Conservation (phyloP, 2,888 invertebrate genomes). For the Microctonus hyperodae region DNA sequence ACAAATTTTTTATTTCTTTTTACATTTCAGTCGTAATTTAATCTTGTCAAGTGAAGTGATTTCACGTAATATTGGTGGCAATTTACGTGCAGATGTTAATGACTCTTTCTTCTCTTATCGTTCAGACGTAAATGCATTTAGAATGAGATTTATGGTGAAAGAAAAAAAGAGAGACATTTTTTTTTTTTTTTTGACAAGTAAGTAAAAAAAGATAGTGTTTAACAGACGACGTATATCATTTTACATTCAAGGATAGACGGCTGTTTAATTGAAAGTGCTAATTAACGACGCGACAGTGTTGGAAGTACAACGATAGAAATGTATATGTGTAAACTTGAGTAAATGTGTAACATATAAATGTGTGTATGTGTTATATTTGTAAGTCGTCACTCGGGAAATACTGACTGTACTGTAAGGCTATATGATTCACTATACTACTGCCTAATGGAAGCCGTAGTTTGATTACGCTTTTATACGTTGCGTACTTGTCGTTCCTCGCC, state of each 20-base stretch:
- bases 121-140: constrained; percentile 2
- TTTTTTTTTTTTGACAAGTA: background rate
- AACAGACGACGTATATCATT: constrained; percentile 1
- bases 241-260: background rate
- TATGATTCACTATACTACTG: constrained; percentile 7
- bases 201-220: constrained; percentile 5
- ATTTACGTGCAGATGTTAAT: background rate
- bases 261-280: constrained; percentile 27
- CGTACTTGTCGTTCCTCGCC: constrained; percentile 27
- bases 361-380: too few relatives aligned
- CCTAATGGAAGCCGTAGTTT: constrained; percentile 33
- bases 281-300: constrained; percentile 8
- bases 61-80: background rate
- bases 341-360: too few relatives aligned
- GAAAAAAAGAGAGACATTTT: background rate
- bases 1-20: background rate
- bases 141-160: background rate
- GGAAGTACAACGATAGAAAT: background rate
- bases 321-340: background rate
- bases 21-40: background rate
- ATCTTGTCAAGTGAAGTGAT: background rate
- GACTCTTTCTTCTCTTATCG: background rate
- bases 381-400: background rate
- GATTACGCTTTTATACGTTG: constrained; percentile 32
- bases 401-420: constrained; percentile 5